These are phyloP conservation scores for Anseranas semipalmata DNA, from an alignment of 2,113 vertebrate species.

Conservation along the genomic window DNA sequence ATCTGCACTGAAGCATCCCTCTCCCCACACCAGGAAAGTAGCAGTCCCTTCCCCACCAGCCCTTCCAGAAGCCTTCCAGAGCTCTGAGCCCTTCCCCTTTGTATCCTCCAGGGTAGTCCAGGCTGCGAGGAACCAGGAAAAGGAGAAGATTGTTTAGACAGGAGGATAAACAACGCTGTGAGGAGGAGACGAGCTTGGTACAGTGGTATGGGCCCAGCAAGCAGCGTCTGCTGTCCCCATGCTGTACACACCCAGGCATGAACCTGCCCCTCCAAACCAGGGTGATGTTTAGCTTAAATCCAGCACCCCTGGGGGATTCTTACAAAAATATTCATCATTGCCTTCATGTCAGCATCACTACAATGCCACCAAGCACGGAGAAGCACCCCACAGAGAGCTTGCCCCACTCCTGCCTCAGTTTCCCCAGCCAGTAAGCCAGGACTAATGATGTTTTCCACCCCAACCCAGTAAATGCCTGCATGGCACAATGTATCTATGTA, in stretches of 20 bases:
- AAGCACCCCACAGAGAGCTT: background rate
- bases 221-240: background rate
- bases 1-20: background rate
- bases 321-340: background rate
- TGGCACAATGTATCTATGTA: background rate
- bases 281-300: background rate
- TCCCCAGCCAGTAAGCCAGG: accelerated
- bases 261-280: background rate
- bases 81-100: background rate
- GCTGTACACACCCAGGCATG: background rate
- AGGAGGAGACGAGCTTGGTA: accelerated
- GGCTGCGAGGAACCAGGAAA: background rate
- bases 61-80: background rate
- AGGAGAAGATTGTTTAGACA: background rate
- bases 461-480: accelerated
- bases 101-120: background rate
- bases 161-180: background rate
- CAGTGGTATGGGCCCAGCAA: background rate
- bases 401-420: background rate
- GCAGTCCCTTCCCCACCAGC: background rate
- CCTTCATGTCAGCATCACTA: too few relatives aligned
- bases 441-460: background rate
- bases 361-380: background rate
- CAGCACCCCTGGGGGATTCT: accelerated
- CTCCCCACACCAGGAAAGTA: background rate